These are phyloP conservation scores for Agriopis leucophaearia DNA, from an alignment of 2,888 invertebrate genomes.

Conservation along the genomic window DNA sequence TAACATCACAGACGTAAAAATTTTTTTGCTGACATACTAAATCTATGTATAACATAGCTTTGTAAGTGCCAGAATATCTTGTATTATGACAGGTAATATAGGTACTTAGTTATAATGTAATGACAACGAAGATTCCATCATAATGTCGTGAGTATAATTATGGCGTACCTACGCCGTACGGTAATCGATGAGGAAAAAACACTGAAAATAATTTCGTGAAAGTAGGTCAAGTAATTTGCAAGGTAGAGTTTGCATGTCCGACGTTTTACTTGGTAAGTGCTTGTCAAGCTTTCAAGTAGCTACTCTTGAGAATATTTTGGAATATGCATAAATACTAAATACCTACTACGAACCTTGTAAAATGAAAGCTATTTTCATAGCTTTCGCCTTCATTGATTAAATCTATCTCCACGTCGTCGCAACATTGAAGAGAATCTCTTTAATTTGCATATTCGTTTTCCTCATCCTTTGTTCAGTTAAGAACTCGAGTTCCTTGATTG, in stretches of 20 bases:
- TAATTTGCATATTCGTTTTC: slow-evolving; percentile 48
- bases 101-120: not conserved
- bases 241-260: slow-evolving; percentile 18
- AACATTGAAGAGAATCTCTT: slow-evolving; percentile 36
- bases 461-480: slow-evolving; percentile 46
- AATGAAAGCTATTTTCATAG: slow-evolving; percentile 16
- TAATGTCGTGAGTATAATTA: not conserved
- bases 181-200: slow-evolving; percentile 4
- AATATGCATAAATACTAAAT: not conserved
- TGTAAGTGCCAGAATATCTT: not conserved
- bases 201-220: slow-evolving; percentile 24
- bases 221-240: slow-evolving; percentile 24
- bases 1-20: too few relatives aligned
- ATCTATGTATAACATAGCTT: not conserved
- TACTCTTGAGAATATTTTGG: slow-evolving; percentile 2
- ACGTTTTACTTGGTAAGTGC: slow-evolving; percentile 18
- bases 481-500: slow-evolving; percentile 28
- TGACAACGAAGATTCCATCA: not conserved
- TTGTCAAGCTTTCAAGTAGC: slow-evolving; percentile 19
- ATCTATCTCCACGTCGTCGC: slow-evolving; percentile 26
- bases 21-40: too few relatives aligned
- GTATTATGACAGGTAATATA: not conserved
- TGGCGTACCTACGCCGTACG: not conserved
- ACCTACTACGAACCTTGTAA: not conserved
- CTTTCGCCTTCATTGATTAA: slow-evolving; percentile 17